Percentiles rank a stretch among this genome's conserved stretches.
Conservation (phyloP, 2,797 vertebrate species). For the Geotrypetes seraphini region DNA sequence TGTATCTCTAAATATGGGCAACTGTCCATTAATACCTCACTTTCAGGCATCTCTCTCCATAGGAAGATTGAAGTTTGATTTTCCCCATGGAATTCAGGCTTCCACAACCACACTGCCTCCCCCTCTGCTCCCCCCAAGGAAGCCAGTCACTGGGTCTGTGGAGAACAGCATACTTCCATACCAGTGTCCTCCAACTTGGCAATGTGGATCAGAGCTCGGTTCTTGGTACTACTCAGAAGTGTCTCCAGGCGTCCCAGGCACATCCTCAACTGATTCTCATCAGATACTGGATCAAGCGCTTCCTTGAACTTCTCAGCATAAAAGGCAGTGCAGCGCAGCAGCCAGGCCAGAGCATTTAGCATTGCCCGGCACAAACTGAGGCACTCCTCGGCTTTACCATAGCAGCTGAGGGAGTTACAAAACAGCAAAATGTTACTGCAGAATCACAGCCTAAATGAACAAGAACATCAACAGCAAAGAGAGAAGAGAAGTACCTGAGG, state of each 20-base stretch:
- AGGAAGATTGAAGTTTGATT: not conserved
- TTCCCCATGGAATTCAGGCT: not conserved
- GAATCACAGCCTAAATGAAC: not conserved
- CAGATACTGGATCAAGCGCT: conserved; percentile 38
- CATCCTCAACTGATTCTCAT: conserved; percentile 71
- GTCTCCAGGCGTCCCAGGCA: conserved; percentile 76
- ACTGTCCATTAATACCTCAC: too few relatives aligned
- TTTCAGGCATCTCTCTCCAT: too few relatives aligned
- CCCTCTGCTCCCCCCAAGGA: conserved; percentile 8
- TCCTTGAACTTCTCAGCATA: conserved; percentile 78
- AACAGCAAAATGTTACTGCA: not conserved
- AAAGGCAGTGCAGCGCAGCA: conserved; percentile 79
- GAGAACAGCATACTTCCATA: conserved; percentile 20
- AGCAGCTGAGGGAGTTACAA: conserved; percentile 59
- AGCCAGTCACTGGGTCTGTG: not conserved
- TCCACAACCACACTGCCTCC: not conserved
- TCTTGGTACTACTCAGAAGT: conserved; percentile 78
- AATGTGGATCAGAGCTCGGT: conserved; percentile 87
- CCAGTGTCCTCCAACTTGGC: conserved; percentile 86
- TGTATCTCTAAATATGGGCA: too few relatives aligned
- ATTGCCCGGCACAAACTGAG: conserved; percentile 86
- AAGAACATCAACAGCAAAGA: not conserved
- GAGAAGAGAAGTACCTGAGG: conserved; percentile 58
- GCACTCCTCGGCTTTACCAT: conserved; percentile 93
- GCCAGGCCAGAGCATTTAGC: conserved; percentile 78